Evolutionary conservation across 2,888 invertebrate species (phyloP), one percentile per base, ranked within the genome.

Genomic region (Stenurella melanura): DNA sequence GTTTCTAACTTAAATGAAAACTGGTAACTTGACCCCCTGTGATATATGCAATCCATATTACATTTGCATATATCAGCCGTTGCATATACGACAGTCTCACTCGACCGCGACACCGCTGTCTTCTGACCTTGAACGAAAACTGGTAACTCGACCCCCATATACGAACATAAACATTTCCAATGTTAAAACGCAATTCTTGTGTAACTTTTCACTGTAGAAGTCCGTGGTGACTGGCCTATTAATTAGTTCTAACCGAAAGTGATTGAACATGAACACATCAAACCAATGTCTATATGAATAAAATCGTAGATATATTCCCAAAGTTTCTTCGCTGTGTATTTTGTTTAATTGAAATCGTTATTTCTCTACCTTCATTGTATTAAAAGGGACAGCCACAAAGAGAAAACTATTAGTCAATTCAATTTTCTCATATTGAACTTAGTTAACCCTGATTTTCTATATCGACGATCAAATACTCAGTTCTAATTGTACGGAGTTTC

Each of bases 391-490:
- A 57, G 1, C 57, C 6, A 57, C 17, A 57, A 19, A 57, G 15
- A 57, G 57, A 19, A 57, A 57, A 57, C 18, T 17, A n/a, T 57
- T 57, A 57, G 18, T 57, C 57, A 18, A 19, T 18, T 57, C 57
- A 15, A 9, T 57, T 57, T 57, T 9, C 57, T 9, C 12, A 42
- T 42, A 42, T 5, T 42, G 42, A 2, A 42, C 42, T 15, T 42
- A 42, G 42, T 42, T 42, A 42, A 42, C 42, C 12, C 12, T 42
- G 11, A 42, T 12, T 42, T 42, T 11, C 11, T 42, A 42, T 42
- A 15, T 42, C 12, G 42, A 38, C 38, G 9, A 15, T 42, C 42
- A 42, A 42, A 42, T 11, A 42, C 30, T 15, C 12, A 42, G 10
- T 1, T 0, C 12, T 15, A 42, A 42, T 42, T 42, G 15, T 42